Evolutionary conservation across 1,140 invertebrate genomes (phyloP).

Genomic region (Cryptotermes secundus): DNA sequence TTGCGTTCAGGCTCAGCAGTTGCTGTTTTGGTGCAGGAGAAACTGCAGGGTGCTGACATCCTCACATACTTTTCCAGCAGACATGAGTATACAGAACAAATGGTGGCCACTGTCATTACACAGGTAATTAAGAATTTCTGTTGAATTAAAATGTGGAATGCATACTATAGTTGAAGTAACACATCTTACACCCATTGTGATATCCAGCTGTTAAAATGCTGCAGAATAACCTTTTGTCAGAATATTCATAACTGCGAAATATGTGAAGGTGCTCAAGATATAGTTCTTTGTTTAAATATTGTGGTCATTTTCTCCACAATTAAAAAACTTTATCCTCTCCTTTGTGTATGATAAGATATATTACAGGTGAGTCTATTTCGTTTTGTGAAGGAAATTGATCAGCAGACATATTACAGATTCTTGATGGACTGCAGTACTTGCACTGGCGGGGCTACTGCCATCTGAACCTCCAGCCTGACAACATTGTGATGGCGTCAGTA

Average conservation of each 20-base stretch:
- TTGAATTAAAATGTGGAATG: no score
- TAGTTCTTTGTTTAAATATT: no score
- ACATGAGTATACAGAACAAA: constrained; percentile 88
- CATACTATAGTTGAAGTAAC: no score
- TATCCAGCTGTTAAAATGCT: no score
- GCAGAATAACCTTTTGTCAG: no score
- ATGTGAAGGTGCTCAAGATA: no score
- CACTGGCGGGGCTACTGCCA: constrained; percentile 92
- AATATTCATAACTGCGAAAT: no score
- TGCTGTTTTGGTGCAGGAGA: constrained; percentile 79
- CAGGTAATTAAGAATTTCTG: constrained; percentile 53
- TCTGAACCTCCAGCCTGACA: constrained; percentile 93
- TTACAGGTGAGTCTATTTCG: no score
- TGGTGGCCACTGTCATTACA: constrained; percentile 78
- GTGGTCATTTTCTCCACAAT: no score
- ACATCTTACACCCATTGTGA: no score
- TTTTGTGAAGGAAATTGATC: background rate
- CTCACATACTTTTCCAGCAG: constrained; percentile 82
- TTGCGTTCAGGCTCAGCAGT: constrained; percentile 54
- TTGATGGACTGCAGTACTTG: constrained; percentile 87
- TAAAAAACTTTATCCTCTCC: no score
- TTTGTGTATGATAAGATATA: no score
- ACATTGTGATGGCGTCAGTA: constrained; percentile 91
- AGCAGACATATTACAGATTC: constrained; percentile 52
- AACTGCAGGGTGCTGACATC: constrained; percentile 88